Conservation (phyloP, 2,888 invertebrate species). For the Bugulina stolonifera region DNA sequence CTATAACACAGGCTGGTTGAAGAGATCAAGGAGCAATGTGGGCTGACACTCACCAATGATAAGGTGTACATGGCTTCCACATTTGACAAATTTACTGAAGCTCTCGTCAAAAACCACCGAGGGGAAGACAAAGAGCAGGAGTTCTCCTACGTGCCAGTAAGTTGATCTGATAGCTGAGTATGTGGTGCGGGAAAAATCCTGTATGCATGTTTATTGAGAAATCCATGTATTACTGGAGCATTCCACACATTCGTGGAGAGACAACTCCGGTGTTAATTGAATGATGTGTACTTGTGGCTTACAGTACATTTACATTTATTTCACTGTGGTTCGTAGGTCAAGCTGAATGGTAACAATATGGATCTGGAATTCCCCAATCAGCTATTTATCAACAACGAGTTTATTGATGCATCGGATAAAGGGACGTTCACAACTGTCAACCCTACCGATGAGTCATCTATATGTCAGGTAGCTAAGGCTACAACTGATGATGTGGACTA, state of each 20-base stretch:
- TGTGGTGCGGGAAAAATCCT: background rate
- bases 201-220: too few relatives aligned
- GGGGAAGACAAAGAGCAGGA: slow-evolving; percentile 59
- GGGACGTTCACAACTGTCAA: slow-evolving; percentile 65
- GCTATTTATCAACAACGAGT: slow-evolving; percentile 83
- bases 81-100: slow-evolving; percentile 71
- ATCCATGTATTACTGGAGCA: too few relatives aligned
- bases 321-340: too few relatives aligned
- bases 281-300: too few relatives aligned
- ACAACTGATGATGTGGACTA: slow-evolving; percentile 74
- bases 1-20: slow-evolving; percentile 68
- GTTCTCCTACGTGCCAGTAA: slow-evolving; percentile 65
- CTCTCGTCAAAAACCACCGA: slow-evolving; percentile 65
- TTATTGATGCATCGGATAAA: slow-evolving; percentile 67
- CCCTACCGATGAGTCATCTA: slow-evolving; percentile 72
- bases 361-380: slow-evolving; percentile 80
- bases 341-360: slow-evolving; percentile 74
- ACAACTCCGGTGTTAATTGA: too few relatives aligned
- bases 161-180: slow-evolving; percentile 29
- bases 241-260: too few relatives aligned
- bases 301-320: too few relatives aligned
- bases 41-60: slow-evolving; percentile 68
- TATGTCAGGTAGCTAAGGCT: slow-evolving; percentile 62
- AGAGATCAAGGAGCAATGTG: slow-evolving; percentile 77
- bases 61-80: slow-evolving; percentile 87